phyloP scores from a whole-genome alignment of 2,888 invertebrate genomes.

The Timema podura region DNA sequence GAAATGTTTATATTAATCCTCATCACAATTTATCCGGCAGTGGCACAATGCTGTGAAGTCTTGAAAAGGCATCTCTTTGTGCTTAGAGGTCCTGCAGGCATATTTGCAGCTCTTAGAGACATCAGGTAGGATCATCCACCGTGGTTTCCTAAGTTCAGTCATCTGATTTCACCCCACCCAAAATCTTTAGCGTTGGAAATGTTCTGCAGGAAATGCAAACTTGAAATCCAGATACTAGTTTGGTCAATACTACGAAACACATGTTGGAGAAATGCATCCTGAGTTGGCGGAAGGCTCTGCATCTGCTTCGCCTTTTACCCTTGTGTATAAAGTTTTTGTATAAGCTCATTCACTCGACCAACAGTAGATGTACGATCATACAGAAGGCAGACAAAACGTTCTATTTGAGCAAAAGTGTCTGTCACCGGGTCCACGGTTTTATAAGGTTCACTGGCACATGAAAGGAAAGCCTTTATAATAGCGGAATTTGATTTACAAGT shows the following conservation, averaged over 20 bases:
- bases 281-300: neutral
- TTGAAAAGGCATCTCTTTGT: neutral
- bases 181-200: neutral
- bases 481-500: neutral
- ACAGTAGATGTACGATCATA: neutral
- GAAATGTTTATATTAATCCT: neutral
- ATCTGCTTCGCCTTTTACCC: neutral
- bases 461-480: neutral
- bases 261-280: neutral
- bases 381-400: neutral
- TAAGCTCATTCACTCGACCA: neutral
- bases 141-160: neutral
- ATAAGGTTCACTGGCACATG: neutral
- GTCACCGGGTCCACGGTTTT: neutral
- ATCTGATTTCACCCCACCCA: neutral
- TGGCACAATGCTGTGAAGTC: neutral
- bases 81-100: conserved; percentile 1
- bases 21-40: neutral
- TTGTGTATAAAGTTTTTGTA: neutral
- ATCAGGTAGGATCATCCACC: neutral
- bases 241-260: neutral
- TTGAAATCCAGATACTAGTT: neutral
- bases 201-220: neutral
- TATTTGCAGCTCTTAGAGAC: neutral
- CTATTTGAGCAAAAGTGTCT: conserved; percentile 1